Base-by-base conservation (phyloP, 2,888 invertebrate species). In the Unio delphinus region DNA sequence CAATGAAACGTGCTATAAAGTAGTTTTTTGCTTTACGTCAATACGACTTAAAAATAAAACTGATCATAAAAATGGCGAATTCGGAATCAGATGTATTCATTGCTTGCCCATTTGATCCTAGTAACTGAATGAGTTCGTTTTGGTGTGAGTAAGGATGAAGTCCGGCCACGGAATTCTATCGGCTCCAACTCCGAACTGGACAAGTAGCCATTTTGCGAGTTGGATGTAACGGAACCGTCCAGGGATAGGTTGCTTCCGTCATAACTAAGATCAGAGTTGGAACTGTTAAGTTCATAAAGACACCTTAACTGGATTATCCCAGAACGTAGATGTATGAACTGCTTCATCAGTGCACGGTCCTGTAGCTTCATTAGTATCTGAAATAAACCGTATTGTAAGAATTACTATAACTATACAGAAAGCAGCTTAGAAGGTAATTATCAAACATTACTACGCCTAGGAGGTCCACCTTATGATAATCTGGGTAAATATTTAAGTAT, bases 361-460 rank as follows among this genome's bases (percentile, higher is more conserved):
- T 86, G 85, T 67, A 82, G 80, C 67, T 84, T 83, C 84, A 86
- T 84, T 62, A 79, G 67, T 4, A 82, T 65, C 86, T 86, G 80
- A 23, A 76, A 74, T 54, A 55, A 20, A 65, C 34, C 23, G 20
- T 28, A 18, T 62, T 17, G 23, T 56, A 57, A 26, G 61, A 63
- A 34, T 56, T 28, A 54, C 18, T 26, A 28, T 68, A 23, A 20
- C 54, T 30, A 63, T 30, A 55, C 1, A 23, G 6, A 45, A 45
- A 15, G 15, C 15, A 4, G 8, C 15, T 15, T 45, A 15, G 15
- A 45, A 45, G 45, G 15, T 45, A 45, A 45, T 45, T 45, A 15
- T 45, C 15, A 45, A 45, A 45, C 15, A 45, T 11, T 45, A 45
- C 15, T 45, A 15, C 11, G 45, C 15, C 45, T 15, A 45, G 45